phyloP scores from a whole-genome alignment of 1,140 invertebrate species.

The Hycleus phaleratus region DNA sequence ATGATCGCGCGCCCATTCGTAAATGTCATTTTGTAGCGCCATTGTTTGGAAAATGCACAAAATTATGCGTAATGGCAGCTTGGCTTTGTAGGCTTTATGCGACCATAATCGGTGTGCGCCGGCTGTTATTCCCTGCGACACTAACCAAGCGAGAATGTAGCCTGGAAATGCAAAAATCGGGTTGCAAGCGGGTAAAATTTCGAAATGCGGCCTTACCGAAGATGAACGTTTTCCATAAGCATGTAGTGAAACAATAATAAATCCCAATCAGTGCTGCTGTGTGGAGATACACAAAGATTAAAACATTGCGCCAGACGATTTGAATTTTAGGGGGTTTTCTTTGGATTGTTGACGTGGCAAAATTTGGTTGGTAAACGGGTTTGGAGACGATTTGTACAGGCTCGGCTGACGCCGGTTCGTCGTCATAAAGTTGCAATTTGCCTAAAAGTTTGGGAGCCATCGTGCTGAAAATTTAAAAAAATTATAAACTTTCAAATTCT shows the following conservation, averaged over 20 bases:
- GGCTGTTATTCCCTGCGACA: conserved; percentile 46
- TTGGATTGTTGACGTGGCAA: conserved; percentile 16
- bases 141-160: no score
- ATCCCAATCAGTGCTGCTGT: conserved; percentile 1
- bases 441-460: conserved; percentile 38
- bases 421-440: conserved; percentile 28
- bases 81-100: conserved; percentile 61
- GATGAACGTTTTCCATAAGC: background rate
- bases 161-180: no score
- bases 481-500: no score
- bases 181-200: conserved; percentile 24
- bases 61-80: conserved; percentile 50
- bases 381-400: conserved; percentile 23
- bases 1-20: conserved; percentile 75
- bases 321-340: conserved; percentile 19
- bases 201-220: background rate
- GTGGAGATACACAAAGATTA: conserved; percentile 7
- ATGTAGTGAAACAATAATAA: background rate
- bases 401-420: conserved; percentile 27
- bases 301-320: conserved; percentile 10
- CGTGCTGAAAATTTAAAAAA: no score
- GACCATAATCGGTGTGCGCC: conserved; percentile 64
- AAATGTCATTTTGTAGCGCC: conserved; percentile 59
- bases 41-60: conserved; percentile 48
- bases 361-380: conserved; percentile 2